Evolutionary conservation across 2,113 vertebrate genomes (phyloP), one percentile per base, ranked within the genome.

Genomic region (Noturus placidus): DNA sequence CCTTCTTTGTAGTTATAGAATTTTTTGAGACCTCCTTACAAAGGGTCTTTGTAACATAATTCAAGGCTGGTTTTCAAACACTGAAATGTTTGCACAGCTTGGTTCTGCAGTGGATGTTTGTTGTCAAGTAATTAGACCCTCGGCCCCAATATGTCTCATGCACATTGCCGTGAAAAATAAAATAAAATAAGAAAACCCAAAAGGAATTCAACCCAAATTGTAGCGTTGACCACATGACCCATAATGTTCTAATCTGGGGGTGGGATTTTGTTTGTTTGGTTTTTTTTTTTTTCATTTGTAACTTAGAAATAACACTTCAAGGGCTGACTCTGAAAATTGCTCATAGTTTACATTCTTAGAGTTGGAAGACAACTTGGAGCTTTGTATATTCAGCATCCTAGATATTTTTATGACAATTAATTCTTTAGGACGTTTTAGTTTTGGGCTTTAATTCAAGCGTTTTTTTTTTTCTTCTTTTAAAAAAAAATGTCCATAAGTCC

Each of bases 1-100:
- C 70, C 46, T 77, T 46, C 80, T 83, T 88, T 83, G 52, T 78
- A 74, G 81, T 85, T 87, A n/a, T 87, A 54, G 57, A 69, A 59
- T 85, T 85, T 89, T 82, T 61, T 35, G 7, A 79, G 87, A 42
- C 46, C 27, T 56, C 11, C 22, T 77, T 57, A 54, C 9, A 13
- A 2, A 42, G 22, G 52, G 59, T n/a, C 8, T 13, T 30, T 42
- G 70, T 38, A 38, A n/a, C 57, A 82, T 82, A 82, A 70, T 78
- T 86, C 19, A 63, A 14, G 13, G 20, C 13, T 20, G 19, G 13
- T 38, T 54, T 69, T 86, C 54, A 33, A 67, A 59, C 30, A 33
- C 78, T 14, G n/a, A 59, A 61, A n/a, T 52, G 54, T 87, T 63
- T 81, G 82, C n/a, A 30, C 67, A 42, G 65, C 50, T 84, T 82